Conservation (phyloP, 2,797 vertebrate species). For the Danio tinwini region DNA sequence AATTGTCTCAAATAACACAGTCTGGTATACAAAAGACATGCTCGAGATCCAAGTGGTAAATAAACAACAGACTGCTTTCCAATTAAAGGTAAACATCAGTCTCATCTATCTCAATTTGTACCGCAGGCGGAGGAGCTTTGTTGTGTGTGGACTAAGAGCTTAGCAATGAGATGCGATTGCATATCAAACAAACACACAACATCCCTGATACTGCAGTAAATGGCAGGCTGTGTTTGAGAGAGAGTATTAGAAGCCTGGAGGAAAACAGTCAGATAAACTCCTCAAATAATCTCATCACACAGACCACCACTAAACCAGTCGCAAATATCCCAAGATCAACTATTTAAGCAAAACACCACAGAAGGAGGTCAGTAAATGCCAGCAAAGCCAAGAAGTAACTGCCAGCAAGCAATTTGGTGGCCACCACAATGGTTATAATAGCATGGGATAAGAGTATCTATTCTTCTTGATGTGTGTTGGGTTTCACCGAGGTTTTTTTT, state of each 20-base stretch:
- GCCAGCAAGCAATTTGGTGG: conserved; percentile 19
- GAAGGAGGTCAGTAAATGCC: neutral
- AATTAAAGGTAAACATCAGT: conserved; percentile 21
- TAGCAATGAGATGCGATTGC: conserved; percentile 11
- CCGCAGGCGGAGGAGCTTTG: conserved; percentile 1
- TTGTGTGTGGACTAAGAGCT: conserved; percentile 18
- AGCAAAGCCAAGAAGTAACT: conserved; percentile 14
- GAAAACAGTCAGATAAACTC: conserved; percentile 17
- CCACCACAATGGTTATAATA: conserved; percentile 35
- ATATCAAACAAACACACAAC: neutral
- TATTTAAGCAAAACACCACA: conserved; percentile 14
- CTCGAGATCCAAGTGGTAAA: conserved; percentile 17
- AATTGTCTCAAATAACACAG: conserved; percentile 5
- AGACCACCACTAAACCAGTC: neutral
- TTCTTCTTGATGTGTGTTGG: conserved; percentile 13
- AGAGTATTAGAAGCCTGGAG: conserved; percentile 16
- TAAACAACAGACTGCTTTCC: conserved; percentile 36
- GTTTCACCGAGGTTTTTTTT: conserved; percentile 32
- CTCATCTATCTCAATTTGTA: conserved; percentile 34
- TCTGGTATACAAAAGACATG: neutral
- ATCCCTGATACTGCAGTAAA: neutral
- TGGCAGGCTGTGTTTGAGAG: neutral
- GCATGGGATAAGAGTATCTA: conserved; percentile 33
- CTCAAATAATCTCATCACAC: neutral
- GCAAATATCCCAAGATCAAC: neutral